Conservation (phyloP, 2,797 vertebrate species). For the Lagodon rhomboides region DNA sequence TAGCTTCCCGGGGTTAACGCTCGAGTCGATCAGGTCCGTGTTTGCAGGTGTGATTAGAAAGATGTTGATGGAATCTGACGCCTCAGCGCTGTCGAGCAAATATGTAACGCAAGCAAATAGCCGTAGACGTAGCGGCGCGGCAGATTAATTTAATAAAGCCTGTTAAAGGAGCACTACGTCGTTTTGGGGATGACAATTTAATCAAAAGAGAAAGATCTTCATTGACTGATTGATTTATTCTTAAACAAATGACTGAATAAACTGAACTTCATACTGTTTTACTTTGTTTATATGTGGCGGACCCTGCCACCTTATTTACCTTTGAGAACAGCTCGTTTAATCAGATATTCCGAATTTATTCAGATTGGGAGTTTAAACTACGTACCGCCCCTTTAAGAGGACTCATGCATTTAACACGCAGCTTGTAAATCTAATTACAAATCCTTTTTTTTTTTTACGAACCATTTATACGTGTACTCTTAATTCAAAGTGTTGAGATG, state of each 20-base stretch:
- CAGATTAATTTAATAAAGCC: background rate
- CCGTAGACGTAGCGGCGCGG: background rate
- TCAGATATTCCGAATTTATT: too few relatives aligned
- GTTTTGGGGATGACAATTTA: too few relatives aligned
- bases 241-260: too few relatives aligned
- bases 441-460: conserved; percentile 37
- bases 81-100: conserved; percentile 35
- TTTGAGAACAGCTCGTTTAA: too few relatives aligned
- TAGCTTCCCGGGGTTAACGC: conserved; percentile 22
- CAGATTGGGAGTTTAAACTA: too few relatives aligned
- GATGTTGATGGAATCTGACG: conserved; percentile 45
- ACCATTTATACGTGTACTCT: conserved; percentile 43
- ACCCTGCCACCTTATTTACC: too few relatives aligned
- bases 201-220: too few relatives aligned
- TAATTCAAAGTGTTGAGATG: conserved; percentile 31
- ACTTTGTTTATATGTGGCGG: too few relatives aligned
- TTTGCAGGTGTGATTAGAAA: conserved; percentile 50
- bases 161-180: too few relatives aligned
- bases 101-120: conserved; percentile 32
- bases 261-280: too few relatives aligned
- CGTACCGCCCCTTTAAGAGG: conserved; percentile 22
- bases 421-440: conserved; percentile 69
- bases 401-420: conserved; percentile 42
- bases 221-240: too few relatives aligned
- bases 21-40: conserved; percentile 12